Percentiles rank a stretch among this genome's conserved stretches.
These are phyloP conservation scores for Nemurella pictetii DNA, from an alignment of 2,888 invertebrate species.

Conservation along the genomic window DNA sequence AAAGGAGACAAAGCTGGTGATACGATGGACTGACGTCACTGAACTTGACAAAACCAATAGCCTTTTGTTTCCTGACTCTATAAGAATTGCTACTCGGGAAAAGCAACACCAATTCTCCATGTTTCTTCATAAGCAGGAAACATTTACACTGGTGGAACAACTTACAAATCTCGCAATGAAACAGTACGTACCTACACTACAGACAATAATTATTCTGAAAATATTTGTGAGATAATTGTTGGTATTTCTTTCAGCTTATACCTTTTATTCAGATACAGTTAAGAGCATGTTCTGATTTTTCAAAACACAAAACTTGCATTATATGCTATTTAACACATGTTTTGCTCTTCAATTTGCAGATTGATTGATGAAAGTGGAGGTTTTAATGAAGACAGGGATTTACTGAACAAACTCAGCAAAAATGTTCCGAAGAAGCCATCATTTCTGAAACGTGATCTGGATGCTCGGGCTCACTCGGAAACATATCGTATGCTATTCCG, in stretches of 20 bases:
- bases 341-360: constrained; percentile 69
- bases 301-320: too few species aligned
- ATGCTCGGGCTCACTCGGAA: constrained; percentile 92
- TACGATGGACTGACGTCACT: constrained; percentile 89
- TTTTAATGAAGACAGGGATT: constrained; percentile 85
- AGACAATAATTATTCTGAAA: too few species aligned
- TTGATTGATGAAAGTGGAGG: constrained; percentile 90
- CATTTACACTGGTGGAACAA: constrained; percentile 90
- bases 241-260: too few species aligned
- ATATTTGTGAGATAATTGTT: too few species aligned
- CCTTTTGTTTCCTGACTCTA: constrained; percentile 80
- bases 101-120: constrained; percentile 87
- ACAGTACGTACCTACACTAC: constrained; percentile 59
- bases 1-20: constrained; percentile 81
- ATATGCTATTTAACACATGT: too few species aligned
- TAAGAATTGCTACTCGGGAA: constrained; percentile 82
- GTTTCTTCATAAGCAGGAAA: constrained; percentile 86
- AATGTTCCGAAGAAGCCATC: constrained; percentile 89
- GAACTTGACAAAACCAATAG: constrained; percentile 78
- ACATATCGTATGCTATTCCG: constrained; percentile 82
- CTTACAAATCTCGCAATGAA: constrained; percentile 97
- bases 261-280: too few species aligned
- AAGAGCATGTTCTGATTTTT: too few species aligned
- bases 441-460: constrained; percentile 90
- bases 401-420: constrained; percentile 81